phyloP scores from a whole-genome alignment of 2,113 vertebrate species.

The Rallus limicola region DNA sequence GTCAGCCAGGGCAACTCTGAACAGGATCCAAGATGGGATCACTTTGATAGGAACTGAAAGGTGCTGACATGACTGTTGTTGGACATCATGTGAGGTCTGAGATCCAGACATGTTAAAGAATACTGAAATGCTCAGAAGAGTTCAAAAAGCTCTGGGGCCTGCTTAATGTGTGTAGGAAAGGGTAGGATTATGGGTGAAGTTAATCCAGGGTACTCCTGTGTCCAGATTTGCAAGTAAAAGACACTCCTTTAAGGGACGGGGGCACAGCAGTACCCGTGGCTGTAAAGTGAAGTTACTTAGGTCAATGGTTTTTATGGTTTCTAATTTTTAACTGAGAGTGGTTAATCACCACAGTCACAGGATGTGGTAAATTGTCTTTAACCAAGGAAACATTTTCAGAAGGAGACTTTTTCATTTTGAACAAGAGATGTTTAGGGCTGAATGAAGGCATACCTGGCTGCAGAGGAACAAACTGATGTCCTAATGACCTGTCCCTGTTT shows the following conservation, averaged over 20 bases:
- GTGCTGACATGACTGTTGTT: neutral
- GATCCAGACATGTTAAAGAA: neutral
- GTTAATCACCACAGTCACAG: neutral
- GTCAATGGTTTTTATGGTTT: neutral
- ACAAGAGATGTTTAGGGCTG: neutral
- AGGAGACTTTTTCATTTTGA: neutral
- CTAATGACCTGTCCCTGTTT: neutral
- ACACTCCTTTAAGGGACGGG: neutral
- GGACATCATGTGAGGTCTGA: neutral
- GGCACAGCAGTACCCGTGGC: neutral
- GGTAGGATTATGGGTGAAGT: neutral
- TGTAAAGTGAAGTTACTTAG: constrained; percentile 2
- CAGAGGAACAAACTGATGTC: neutral
- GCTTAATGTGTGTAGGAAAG: neutral
- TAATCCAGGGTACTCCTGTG: neutral
- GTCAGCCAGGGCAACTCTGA: neutral
- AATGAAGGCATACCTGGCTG: neutral
- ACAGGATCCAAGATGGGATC: neutral
- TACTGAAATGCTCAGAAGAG: neutral
- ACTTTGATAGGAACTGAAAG: neutral
- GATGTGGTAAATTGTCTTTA: constrained; percentile 9
- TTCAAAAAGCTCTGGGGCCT: neutral
- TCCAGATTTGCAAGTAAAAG: neutral
- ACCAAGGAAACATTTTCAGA: neutral
- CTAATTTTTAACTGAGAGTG: neutral